Conservation (phyloP, 2,888 invertebrate genomes). For the Sminthurinus aureus region DNA sequence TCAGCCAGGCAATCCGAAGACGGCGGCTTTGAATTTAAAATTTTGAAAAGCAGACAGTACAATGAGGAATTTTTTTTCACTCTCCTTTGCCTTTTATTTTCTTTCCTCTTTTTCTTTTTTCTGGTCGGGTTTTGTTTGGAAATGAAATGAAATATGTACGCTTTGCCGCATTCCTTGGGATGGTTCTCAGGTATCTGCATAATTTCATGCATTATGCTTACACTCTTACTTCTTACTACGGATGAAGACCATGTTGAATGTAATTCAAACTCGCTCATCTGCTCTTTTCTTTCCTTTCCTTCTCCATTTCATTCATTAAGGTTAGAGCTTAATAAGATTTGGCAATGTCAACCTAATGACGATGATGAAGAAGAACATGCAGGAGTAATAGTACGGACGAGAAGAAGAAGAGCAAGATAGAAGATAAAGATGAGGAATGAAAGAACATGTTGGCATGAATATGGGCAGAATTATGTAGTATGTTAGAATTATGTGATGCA, state of each 20-base stretch:
- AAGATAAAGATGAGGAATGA: neutral
- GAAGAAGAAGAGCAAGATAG: neutral
- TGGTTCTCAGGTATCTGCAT: neutral
- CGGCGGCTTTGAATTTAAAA: neutral
- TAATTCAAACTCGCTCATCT: too few species aligned
- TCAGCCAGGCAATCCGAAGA: neutral
- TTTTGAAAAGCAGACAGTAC: neutral
- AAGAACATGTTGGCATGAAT: neutral
- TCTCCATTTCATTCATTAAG: slow-evolving; percentile 1
- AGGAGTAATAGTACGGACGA: neutral
- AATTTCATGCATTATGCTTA: neutral
- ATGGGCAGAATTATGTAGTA: neutral
- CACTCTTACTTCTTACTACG: neutral
- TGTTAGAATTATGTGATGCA: neutral
- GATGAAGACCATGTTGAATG: too few species aligned
- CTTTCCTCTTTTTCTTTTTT: neutral
- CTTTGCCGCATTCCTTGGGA: neutral
- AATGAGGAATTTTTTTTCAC: neutral
- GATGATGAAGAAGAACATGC: neutral
- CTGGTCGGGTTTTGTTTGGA: neutral
- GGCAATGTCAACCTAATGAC: neutral
- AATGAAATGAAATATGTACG: neutral
- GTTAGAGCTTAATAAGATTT: neutral
- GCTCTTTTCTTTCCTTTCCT: neutral
- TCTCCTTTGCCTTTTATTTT: too few species aligned